Conservation (phyloP, 2,888 invertebrate species). For the Nomada fucata region DNA sequence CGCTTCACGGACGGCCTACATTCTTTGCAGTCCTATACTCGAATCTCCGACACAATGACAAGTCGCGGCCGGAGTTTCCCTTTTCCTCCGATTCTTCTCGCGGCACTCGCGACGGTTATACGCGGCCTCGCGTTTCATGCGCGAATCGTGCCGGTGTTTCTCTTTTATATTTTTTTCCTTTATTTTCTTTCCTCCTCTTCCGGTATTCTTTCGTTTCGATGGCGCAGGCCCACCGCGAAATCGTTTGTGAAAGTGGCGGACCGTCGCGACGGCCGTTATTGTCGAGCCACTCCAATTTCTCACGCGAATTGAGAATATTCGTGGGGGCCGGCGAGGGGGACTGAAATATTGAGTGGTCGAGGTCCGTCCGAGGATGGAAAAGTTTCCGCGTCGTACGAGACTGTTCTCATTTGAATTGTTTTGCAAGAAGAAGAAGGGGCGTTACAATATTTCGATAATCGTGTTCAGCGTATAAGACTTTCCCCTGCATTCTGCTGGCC, state of each 20-base stretch:
- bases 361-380: neutral
- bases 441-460: no score
- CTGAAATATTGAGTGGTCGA: no score
- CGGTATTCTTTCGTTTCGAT: neutral
- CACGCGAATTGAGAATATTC: neutral
- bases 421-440: no score
- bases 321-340: neutral
- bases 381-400: neutral
- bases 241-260: constrained; percentile 25
- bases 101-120: constrained; percentile 11
- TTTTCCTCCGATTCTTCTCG: neutral
- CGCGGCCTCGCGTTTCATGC: constrained; percentile 20
- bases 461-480: no score
- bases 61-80: constrained; percentile 40
- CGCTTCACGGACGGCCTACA: constrained; percentile 63
- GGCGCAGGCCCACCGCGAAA: constrained; percentile 3
- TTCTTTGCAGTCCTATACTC: constrained; percentile 44
- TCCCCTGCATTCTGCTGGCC: no score
- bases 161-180: neutral
- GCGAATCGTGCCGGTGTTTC: neutral
- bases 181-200: neutral
- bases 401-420: neutral
- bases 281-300: constrained; percentile 13
- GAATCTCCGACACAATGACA: constrained; percentile 54
- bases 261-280: neutral